Percentiles rank a stretch among this genome's conserved stretches.
Conservation (phyloP, 2,888 invertebrate genomes). For the Drosophila pegasa region DNA sequence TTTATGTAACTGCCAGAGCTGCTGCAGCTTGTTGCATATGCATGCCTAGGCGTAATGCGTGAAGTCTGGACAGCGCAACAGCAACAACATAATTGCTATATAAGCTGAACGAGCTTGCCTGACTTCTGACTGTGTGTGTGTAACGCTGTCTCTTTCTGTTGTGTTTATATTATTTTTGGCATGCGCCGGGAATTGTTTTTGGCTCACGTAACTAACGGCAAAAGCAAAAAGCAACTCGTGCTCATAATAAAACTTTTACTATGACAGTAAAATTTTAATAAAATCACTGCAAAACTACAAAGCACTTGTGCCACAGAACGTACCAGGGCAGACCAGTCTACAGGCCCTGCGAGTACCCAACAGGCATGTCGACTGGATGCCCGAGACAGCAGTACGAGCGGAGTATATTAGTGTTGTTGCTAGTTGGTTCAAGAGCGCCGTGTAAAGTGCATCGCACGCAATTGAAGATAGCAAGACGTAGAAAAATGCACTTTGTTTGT, state of each 20-base stretch:
- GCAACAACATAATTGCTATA: slow-evolving; percentile 59
- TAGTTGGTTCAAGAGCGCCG: slow-evolving; percentile 29
- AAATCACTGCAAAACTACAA: slow-evolving; percentile 72
- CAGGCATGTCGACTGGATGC: slow-evolving; percentile 22
- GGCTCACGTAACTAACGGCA: slow-evolving; percentile 56
- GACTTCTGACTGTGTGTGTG: slow-evolving; percentile 41
- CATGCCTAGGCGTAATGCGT: slow-evolving; percentile 60
- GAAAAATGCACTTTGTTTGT: slow-evolving; percentile 25
- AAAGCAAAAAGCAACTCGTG: slow-evolving; percentile 40
- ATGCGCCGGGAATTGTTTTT: slow-evolving; percentile 60
- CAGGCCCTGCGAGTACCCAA: not conserved
- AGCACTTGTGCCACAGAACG: slow-evolving; percentile 57
- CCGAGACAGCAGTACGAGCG: slow-evolving; percentile 21
- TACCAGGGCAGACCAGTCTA: slow-evolving; percentile 21
- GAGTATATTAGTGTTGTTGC: slow-evolving; percentile 28
- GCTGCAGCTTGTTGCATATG: slow-evolving; percentile 64
- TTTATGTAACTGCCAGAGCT: slow-evolving; percentile 38
- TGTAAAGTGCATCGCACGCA: slow-evolving; percentile 58
- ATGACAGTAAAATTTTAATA: slow-evolving; percentile 77
- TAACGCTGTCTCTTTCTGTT: slow-evolving; percentile 22
- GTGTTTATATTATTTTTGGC: slow-evolving; percentile 52
- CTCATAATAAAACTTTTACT: slow-evolving; percentile 74
- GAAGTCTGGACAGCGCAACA: slow-evolving; percentile 53
- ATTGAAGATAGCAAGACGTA: slow-evolving; percentile 33
- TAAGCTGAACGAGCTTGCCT: slow-evolving; percentile 54